Evolutionary conservation across 1,140 invertebrate genomes (phyloP), one percentile per base, ranked within the genome.

Genomic region (Microvelia longipes): DNA sequence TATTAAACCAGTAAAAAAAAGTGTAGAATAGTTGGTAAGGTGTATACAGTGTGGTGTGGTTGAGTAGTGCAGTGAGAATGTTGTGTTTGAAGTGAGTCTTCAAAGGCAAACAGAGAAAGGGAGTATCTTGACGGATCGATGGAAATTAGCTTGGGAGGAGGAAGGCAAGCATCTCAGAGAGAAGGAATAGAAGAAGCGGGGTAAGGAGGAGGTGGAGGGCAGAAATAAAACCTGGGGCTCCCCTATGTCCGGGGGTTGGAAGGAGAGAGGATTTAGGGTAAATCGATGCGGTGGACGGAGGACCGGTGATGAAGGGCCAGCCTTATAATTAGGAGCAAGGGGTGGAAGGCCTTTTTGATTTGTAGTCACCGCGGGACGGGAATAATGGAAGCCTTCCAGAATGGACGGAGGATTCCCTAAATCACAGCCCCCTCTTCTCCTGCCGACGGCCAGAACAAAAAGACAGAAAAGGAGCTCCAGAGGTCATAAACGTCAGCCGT

Each of bases 331-430:
- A 64, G 62, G 62, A 26, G 64, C 24, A 50, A 69, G 64, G 27
- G 30, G 61, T 27, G 61, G 64, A 50, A 29, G 62, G 69, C n/a
- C 24, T 25, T 24, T 50, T 60, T 70, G 66, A 70, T 67, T 67
- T 67, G 66, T 70, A 28, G 24, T 27, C 29, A 50, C 15, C 61
- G 63, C 64, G 64, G 67, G 30, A 67, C 19, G 69, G 71, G 65
- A 70, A 72, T 72, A 72, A 72, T 72, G 71, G 71, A 72, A 72
- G 64, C 29, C 71, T 72, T 72, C 71, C 71, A 72, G 69, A 72
- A 72, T 72, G 71, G 71, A 70, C 15, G 68, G 69, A 70, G 71
- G 65, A 66, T 62, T 66, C 68, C 29, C 63, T 72, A 72, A 72
- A 72, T 72, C 71, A 70, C 63, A 30, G 68, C 68, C 68, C 35